A percentile compares a stretch with the other conserved stretches of the same genome.
phyloP scores from a whole-genome alignment of 2,113 vertebrate genomes.

The Rutilus rutilus region DNA sequence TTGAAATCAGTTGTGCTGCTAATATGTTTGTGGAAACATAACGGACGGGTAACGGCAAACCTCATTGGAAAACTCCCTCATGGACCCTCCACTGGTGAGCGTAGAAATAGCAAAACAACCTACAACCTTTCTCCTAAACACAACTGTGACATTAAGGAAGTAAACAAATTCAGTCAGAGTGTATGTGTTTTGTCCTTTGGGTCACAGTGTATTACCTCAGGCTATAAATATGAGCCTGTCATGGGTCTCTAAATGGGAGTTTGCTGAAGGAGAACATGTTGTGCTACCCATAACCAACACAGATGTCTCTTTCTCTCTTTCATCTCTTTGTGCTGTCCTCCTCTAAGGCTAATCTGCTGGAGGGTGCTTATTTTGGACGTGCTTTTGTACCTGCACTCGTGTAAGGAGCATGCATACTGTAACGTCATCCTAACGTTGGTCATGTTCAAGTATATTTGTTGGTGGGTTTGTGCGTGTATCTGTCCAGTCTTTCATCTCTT shows the following conservation, averaged over 20 bases:
- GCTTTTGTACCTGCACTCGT: slow-evolving; percentile 14
- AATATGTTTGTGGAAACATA: not conserved
- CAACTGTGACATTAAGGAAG: slow-evolving; percentile 5
- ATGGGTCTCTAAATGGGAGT: slow-evolving; percentile 4
- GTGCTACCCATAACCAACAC: slow-evolving; percentile 17
- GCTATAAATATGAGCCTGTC: slow-evolving; percentile 17
- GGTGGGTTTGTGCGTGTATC: slow-evolving; percentile 14
- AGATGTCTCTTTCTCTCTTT: slow-evolving; percentile 6
- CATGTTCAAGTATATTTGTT: slow-evolving; percentile 20
- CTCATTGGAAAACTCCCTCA: not conserved
- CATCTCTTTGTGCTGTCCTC: slow-evolving; percentile 17
- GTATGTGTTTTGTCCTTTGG: not conserved
- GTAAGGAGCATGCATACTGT: slow-evolving; percentile 22
- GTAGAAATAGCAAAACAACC: not conserved
- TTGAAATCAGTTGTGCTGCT: not conserved
- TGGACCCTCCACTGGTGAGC: not conserved
- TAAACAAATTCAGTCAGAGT: not conserved
- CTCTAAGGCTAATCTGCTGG: slow-evolving; percentile 25
- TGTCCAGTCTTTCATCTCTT: slow-evolving; percentile 37
- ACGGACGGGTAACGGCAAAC: not conserved
- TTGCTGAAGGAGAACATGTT: slow-evolving; percentile 27
- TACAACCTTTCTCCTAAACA: not conserved
- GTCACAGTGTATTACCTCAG: not conserved
- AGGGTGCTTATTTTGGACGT: slow-evolving; percentile 9
- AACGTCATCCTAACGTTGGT: slow-evolving; percentile 15